These are phyloP conservation scores for Danaus melanippus DNA, from an alignment of 1,140 invertebrate species.

Conservation along the genomic window DNA sequence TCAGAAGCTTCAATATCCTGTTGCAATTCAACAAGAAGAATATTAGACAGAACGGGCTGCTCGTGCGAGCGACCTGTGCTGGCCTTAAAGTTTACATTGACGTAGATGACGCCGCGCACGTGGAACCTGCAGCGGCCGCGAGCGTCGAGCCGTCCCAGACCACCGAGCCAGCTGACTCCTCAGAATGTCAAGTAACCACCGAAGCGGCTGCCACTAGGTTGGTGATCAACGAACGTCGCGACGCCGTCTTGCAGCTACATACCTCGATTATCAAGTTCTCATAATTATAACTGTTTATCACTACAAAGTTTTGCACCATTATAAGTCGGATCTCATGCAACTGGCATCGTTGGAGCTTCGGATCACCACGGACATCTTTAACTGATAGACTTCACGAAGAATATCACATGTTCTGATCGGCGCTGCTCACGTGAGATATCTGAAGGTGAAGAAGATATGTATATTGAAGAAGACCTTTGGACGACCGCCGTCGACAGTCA, in stretches of 20 bases:
- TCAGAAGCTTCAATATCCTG: conserved; percentile 5
- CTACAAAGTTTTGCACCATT: conserved; percentile 70
- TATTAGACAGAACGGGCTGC: conserved; percentile 49
- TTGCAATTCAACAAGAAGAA: conserved; percentile 24
- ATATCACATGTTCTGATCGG: not conserved
- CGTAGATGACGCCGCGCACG: conserved; percentile 52
- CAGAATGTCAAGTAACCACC: conserved; percentile 52
- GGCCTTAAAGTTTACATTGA: conserved; percentile 50
- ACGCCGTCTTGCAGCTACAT: conserved; percentile 54
- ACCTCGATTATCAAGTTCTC: conserved; percentile 42
- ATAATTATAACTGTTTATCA: conserved; percentile 40
- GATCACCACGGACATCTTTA: not conserved
- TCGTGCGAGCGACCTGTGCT: conserved; percentile 55
- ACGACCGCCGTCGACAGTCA: not conserved
- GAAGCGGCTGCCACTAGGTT: conserved; percentile 64
- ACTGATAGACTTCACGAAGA: conserved; percentile 1
- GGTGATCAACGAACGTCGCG: conserved; percentile 56
- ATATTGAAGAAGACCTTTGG: not conserved
- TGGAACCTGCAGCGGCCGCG: conserved; percentile 34
- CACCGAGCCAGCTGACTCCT: conserved; percentile 26
- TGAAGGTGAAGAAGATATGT: conserved; percentile 4
- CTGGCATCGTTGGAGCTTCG: not conserved
- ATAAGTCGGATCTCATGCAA: not conserved
- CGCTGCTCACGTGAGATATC: too few species aligned
- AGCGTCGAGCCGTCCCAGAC: conserved; percentile 34